Evolutionary conservation across 2,888 invertebrate species (phyloP), one percentile per base, ranked within the genome.

Genomic region (Mimas tiliae): DNA sequence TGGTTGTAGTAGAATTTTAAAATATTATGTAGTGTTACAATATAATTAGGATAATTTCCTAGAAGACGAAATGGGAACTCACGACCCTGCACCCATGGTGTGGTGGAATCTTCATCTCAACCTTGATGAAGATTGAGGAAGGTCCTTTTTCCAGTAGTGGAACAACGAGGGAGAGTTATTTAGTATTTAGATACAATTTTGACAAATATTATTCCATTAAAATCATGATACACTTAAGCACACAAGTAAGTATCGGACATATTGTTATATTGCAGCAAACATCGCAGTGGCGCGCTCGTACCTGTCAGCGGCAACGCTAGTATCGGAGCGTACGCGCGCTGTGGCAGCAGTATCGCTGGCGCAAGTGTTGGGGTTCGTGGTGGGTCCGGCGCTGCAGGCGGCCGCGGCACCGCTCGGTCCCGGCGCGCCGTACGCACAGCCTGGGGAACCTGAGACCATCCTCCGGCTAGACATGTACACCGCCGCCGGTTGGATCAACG

Each of bases 381-480:
- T 98, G 72, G 98, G 98, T 0, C 98, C 98, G 7, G 97, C 96
- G 52, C 89, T 98, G 67, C 98, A 98, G 91, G 96, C 97, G 0
- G 95, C 95, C 1, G 96, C 97, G 0, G 97, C 97, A 14, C 97
- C 97, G 4, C 89, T 98, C 47, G 97, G 97, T 0, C 94, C 95
- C 62, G 90, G 95, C 14, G 75, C 69, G 12, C 79, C 87, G 34
- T 89, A 89, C 78, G 69, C 81, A 11, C 78, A 84, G 14, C 79
- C 79, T 19, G 97, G 96, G 0, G 87, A 92, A 65, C 82, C 86
- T 69, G 83, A 94, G n/a, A 84, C 94, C 12, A 89, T 95, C 9
- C 82, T 97, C 55, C 94, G 95, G 58, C 89, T 98, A 55, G 96
- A 98, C 87, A 98, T 98, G 98, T 98, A 96, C 90, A 97, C 98